A percentile compares a stretch with the other conserved stretches of the same genome.
phyloP scores from a whole-genome alignment of 2,888 invertebrate genomes.

The Apodemia mormo region DNA sequence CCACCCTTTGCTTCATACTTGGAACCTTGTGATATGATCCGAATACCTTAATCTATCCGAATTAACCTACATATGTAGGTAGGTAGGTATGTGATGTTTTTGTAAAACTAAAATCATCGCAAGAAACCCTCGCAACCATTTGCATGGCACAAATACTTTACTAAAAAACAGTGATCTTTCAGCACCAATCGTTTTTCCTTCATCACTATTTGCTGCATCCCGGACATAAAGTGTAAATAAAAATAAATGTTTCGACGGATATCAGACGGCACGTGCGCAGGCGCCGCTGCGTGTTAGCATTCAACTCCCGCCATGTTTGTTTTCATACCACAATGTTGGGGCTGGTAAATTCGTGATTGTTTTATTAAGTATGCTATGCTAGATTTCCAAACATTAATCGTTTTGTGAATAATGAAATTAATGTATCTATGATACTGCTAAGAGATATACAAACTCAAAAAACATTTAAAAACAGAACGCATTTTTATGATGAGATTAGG shows the following conservation, averaged over 20 bases:
- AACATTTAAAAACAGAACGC: too few relatives aligned
- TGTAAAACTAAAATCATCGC: background rate
- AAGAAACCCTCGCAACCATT: background rate
- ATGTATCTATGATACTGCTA: background rate
- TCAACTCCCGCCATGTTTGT: constrained; percentile 69
- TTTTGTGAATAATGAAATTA: background rate
- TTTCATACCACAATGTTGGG: constrained; percentile 56
- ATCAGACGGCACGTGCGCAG: constrained; percentile 62
- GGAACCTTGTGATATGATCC: too few relatives aligned
- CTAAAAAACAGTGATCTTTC: constrained; percentile 33
- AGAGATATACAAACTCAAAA: background rate
- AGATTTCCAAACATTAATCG: constrained; percentile 42
- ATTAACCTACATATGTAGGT: too few relatives aligned
- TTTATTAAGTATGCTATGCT: constrained; percentile 55
- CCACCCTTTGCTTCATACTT: too few relatives aligned
- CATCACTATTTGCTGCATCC: constrained; percentile 41
- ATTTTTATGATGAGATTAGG: too few relatives aligned
- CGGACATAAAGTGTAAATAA: constrained; percentile 64
- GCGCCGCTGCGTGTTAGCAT: constrained; percentile 63
- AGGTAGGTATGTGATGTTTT: too few relatives aligned
- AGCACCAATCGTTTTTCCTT: constrained; percentile 41
- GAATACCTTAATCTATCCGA: too few relatives aligned
- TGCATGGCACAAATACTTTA: constrained; percentile 25
- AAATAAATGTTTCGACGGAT: constrained; percentile 70
- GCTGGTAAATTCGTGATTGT: constrained; percentile 59